Evolutionary conservation across 2,888 invertebrate genomes (phyloP).

Genomic region (Andrena praecox): DNA sequence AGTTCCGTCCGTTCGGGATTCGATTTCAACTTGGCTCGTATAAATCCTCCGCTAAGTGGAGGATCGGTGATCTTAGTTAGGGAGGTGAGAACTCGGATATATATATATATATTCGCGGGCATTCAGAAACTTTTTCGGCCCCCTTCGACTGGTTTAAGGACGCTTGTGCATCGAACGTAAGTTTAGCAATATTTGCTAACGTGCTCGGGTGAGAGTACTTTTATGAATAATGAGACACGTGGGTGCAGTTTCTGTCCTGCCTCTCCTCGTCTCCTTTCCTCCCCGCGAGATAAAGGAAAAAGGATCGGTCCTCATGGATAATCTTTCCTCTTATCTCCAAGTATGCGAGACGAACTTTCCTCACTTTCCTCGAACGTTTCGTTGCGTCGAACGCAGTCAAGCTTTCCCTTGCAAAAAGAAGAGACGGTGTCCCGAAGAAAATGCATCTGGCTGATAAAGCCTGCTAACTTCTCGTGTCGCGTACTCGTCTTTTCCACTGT

Average conservation of each 20-base stretch:
- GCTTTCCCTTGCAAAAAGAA: constrained; percentile 35
- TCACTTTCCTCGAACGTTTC: not conserved
- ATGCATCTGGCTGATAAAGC: constrained; percentile 67
- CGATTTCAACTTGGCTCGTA: constrained; percentile 72
- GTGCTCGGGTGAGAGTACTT: not conserved
- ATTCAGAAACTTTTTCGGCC: constrained; percentile 58
- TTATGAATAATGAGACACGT: constrained; percentile 62
- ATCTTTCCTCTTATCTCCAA: constrained; percentile 54
- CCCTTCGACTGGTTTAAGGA: not conserved
- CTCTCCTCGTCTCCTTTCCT: not conserved
- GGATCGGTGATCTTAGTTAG: constrained; percentile 66
- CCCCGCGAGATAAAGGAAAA: constrained; percentile 59
- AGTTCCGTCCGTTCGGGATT: constrained; percentile 67
- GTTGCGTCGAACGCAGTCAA: constrained; percentile 46
- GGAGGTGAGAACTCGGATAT: constrained; percentile 57
- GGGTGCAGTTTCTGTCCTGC: constrained; percentile 2
- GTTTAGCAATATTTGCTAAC: not conserved
- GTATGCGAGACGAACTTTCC: constrained; percentile 41
- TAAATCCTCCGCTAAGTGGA: constrained; percentile 69
- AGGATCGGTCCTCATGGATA: constrained; percentile 52
- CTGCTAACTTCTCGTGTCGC: constrained; percentile 43
- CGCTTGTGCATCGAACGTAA: not conserved
- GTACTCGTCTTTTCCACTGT: constrained; percentile 58
- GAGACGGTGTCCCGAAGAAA: constrained; percentile 49
- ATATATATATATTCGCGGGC: constrained; percentile 17